Conservation (phyloP, 2,113 vertebrate genomes). For the Triplophysa dalaica region DNA sequence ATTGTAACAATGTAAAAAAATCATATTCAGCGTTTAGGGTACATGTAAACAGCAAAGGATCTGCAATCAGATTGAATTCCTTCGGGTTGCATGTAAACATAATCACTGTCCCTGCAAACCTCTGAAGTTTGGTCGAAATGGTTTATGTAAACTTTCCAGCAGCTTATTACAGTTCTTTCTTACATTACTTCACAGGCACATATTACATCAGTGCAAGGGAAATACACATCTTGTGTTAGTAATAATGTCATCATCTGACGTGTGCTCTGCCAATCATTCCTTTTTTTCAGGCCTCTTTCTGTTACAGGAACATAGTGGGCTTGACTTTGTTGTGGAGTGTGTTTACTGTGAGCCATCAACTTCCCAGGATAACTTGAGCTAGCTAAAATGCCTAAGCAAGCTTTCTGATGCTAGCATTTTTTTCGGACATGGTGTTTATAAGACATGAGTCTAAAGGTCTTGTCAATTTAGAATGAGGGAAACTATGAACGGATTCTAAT, state of each 20-base stretch:
- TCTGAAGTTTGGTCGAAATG: constrained; percentile 27
- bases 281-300: constrained; percentile 1
- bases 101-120: background rate
- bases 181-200: constrained; percentile 45
- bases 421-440: background rate
- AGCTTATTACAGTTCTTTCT: constrained; percentile 25
- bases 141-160: constrained; percentile 45
- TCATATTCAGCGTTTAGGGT: too few relatives aligned
- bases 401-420: background rate
- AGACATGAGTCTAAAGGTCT: background rate
- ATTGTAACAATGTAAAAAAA: too few relatives aligned
- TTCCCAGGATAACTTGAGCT: too few relatives aligned
- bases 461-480: too few relatives aligned
- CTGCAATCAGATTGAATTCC: too few relatives aligned
- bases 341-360: background rate
- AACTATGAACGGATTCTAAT: background rate
- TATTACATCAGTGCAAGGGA: constrained; percentile 1
- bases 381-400: background rate
- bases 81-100: too few relatives aligned
- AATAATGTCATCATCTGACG: background rate
- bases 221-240: background rate
- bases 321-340: background rate
- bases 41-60: too few relatives aligned
- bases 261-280: background rate
- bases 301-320: background rate